Conservation (phyloP, 2,113 vertebrate species). For the Nesoenas mayeri region DNA sequence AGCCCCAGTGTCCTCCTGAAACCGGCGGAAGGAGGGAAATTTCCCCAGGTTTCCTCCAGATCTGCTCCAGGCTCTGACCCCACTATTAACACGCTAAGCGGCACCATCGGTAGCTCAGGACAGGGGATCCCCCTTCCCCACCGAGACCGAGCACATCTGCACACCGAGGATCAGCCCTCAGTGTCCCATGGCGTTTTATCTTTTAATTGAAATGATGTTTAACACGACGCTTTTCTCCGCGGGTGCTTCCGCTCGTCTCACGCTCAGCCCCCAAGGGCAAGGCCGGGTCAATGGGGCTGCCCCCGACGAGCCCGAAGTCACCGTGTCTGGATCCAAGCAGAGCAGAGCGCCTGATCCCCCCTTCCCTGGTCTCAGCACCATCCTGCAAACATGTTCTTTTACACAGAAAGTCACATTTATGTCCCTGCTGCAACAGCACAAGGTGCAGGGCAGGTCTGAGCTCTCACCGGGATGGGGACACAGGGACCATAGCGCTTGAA, state of each 20-base stretch:
- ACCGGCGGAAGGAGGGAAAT: not conserved
- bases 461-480: not conserved
- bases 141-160: not conserved
- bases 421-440: rapidly evolving
- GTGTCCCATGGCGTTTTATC: not conserved
- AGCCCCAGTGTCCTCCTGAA: not conserved
- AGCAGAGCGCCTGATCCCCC: not conserved
- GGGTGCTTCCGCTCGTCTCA: rapidly evolving
- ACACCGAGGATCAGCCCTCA: not conserved
- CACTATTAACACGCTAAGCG: rapidly evolving
- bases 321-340: rapidly evolving
- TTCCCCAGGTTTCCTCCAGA: not conserved
- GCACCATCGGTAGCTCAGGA: not conserved
- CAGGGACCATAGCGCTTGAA: not conserved
- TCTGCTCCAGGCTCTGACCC: not conserved
- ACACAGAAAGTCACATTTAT: not conserved
- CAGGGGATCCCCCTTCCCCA: not conserved
- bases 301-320: not conserved
- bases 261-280: not conserved
- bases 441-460: not conserved
- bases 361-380: not conserved
- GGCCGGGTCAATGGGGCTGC: not conserved
- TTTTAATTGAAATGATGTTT: not conserved
- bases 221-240: not conserved
- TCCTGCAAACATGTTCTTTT: not conserved